phyloP scores from a whole-genome alignment of 1,140 invertebrate genomes.

The Trichonephila inaurata region DNA sequence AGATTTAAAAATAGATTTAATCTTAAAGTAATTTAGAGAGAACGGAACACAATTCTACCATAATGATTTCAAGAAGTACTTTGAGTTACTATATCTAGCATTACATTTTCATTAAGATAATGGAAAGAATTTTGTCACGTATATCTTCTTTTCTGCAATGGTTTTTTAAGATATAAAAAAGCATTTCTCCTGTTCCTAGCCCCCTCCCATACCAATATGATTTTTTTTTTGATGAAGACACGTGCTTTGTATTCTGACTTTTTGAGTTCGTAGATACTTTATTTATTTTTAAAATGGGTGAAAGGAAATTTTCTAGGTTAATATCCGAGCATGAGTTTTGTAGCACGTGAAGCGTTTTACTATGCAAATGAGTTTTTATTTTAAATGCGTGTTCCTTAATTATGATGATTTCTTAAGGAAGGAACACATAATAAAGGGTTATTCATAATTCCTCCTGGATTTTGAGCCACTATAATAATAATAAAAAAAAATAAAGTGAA shows the following conservation, averaged over 20 bases:
- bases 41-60: not conserved
- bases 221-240: conserved; percentile 1
- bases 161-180: not conserved
- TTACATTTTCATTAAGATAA: conserved; percentile 49
- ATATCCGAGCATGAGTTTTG: not conserved
- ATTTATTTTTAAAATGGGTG: not conserved
- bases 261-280: not conserved
- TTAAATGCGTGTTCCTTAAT: not conserved
- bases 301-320: not conserved
- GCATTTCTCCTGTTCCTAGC: not conserved
- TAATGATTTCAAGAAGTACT: conserved; percentile 35
- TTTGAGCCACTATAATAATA: too few relatives aligned
- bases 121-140: conserved; percentile 51
- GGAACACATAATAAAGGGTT: not conserved
- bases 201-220: not conserved
- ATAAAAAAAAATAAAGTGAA: too few relatives aligned
- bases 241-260: conserved; percentile 36
- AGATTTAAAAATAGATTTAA: conserved; percentile 21
- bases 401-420: not conserved
- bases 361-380: not conserved
- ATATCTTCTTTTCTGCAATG: not conserved
- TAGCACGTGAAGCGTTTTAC: not conserved
- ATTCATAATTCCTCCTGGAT: not conserved
- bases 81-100: conserved; percentile 1
- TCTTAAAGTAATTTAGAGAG: not conserved